phyloP scores from a whole-genome alignment of 2,113 vertebrate species.

The Lanius collurio region DNA sequence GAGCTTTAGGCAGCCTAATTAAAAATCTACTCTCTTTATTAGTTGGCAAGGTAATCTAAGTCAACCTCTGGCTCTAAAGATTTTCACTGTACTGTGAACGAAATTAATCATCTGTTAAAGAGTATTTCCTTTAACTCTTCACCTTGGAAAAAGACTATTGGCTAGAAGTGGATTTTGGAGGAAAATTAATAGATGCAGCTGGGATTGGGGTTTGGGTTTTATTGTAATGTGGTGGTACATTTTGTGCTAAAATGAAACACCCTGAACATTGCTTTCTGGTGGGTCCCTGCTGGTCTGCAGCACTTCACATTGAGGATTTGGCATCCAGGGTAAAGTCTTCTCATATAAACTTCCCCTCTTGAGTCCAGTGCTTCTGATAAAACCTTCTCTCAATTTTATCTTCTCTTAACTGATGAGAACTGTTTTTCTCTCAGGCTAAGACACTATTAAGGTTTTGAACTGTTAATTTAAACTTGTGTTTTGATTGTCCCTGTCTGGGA shows the following conservation, averaged over 20 bases:
- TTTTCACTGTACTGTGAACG: background rate
- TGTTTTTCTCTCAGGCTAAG: background rate
- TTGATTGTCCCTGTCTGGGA: background rate
- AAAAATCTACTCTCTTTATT: slow-evolving; percentile 55
- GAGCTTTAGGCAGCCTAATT: slow-evolving; percentile 67
- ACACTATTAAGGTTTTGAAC: background rate
- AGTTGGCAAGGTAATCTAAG: slow-evolving; percentile 55
- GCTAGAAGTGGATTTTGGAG: background rate
- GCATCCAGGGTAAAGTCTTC: background rate
- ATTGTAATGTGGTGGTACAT: background rate
- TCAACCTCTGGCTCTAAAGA: slow-evolving; percentile 58
- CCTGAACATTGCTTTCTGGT: background rate
- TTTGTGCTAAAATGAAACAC: background rate
- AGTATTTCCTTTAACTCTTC: background rate
- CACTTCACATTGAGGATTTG: background rate
- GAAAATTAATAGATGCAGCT: background rate
- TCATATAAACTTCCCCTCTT: background rate
- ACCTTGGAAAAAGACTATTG: background rate
- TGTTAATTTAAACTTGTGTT: background rate
- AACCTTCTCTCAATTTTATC: background rate
- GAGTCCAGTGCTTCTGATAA: background rate
- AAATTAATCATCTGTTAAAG: slow-evolving; percentile 37
- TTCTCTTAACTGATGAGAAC: background rate
- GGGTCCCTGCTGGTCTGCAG: background rate
- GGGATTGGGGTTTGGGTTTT: background rate